These are phyloP conservation scores for Phocides pigmalion DNA, from an alignment of 1,140 invertebrate genomes.

Conservation along the genomic window DNA sequence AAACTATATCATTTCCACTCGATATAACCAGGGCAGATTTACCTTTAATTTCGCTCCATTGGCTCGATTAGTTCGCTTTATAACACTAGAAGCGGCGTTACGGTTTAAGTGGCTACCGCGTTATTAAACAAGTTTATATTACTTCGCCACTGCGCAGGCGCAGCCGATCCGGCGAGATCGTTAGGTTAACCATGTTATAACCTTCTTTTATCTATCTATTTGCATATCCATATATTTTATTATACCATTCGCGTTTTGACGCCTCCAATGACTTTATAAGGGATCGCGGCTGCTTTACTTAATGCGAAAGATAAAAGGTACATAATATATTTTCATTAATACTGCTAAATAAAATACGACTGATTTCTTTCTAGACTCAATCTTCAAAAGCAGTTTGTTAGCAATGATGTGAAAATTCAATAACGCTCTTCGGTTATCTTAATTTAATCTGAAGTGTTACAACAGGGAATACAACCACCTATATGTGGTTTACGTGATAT, in stretches of 20 bases:
- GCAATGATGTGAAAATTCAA: constrained; percentile 3
- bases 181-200: constrained; percentile 60
- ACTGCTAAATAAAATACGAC: constrained; percentile 25
- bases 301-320: constrained; percentile 43
- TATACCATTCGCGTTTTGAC: constrained; percentile 54
- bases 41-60: constrained; percentile 30
- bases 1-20: constrained; percentile 15
- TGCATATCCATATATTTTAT: constrained; percentile 67
- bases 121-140: constrained; percentile 54
- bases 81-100: constrained; percentile 27
- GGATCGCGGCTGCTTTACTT: constrained; percentile 52
- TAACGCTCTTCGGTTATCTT: neutral
- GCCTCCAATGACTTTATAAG: constrained; percentile 64
- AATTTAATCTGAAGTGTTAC: constrained; percentile 15
- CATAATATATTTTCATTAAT: constrained; percentile 29
- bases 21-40: constrained; percentile 25
- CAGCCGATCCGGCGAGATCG: constrained; percentile 40
- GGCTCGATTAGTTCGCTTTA: constrained; percentile 25
- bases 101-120: constrained; percentile 27
- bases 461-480: constrained; percentile 5
- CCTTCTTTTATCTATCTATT: constrained; percentile 65
- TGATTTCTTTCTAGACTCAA: constrained; percentile 10
- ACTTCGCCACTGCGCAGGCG: constrained; percentile 32
- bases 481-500: neutral
- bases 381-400: constrained; percentile 21